A percentile compares a stretch with the other conserved stretches of the same genome.
Evolutionary conservation across 2,113 vertebrate genomes (phyloP).

Genomic region (Aldabrachelys gigantea): DNA sequence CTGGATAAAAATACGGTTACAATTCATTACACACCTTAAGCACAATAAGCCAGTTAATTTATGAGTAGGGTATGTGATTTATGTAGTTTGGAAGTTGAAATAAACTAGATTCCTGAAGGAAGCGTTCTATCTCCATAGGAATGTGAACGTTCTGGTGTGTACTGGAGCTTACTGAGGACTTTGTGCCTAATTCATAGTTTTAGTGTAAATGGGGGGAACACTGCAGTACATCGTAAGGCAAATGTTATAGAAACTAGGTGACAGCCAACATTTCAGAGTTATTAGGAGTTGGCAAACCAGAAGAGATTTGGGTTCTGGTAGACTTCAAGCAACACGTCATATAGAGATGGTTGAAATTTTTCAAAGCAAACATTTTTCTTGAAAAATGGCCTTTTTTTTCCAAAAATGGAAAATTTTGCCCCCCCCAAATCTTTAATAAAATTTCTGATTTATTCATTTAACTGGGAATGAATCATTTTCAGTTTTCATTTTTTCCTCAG

Average conservation of each 20-base stretch:
- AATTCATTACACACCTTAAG: background rate
- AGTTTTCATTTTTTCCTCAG: background rate
- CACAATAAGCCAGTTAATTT: conserved; percentile 27
- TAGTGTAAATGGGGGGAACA: background rate
- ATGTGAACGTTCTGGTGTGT: background rate
- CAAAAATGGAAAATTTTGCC: background rate
- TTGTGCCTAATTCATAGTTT: background rate
- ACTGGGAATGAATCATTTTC: background rate
- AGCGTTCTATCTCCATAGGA: background rate
- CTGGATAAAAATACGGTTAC: conserved; percentile 28
- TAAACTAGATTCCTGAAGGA: background rate
- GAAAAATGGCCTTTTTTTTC: background rate
- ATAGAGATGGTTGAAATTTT: background rate
- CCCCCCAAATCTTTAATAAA: too few relatives aligned
- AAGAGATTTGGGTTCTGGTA: background rate
- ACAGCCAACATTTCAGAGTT: background rate
- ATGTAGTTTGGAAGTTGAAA: conserved; percentile 43
- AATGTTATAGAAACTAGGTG: background rate
- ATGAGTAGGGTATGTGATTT: background rate
- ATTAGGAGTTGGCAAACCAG: background rate
- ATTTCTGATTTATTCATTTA: background rate
- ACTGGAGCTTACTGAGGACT: background rate
- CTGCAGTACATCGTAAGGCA: background rate
- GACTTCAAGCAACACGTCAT: background rate
- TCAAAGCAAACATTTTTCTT: background rate